These are phyloP conservation scores for Macrophya annulata DNA, from an alignment of 2,888 invertebrate species.

Conservation along the genomic window DNA sequence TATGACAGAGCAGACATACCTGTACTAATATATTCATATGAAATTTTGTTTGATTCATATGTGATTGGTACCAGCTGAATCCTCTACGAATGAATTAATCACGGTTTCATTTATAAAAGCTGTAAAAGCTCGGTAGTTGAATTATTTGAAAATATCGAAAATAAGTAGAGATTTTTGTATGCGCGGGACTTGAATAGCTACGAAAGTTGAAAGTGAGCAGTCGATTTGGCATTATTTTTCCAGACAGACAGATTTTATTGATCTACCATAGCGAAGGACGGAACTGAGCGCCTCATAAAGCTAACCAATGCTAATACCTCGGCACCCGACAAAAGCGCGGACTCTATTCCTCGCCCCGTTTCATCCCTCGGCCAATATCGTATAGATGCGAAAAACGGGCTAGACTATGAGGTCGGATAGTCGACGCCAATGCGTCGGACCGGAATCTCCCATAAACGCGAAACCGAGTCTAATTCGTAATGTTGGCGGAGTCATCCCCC, in stretches of 20 bases:
- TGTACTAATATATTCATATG: too few relatives aligned
- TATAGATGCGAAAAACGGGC: background rate
- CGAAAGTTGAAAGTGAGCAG: constrained; percentile 64
- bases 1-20: too few relatives aligned
- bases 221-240: constrained; percentile 77
- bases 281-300: constrained; percentile 83
- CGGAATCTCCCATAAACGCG: constrained; percentile 78
- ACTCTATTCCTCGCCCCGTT: constrained; percentile 66
- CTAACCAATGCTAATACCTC: constrained; percentile 83
- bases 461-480: constrained; percentile 79
- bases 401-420: constrained; percentile 60
- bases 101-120: background rate
- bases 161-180: background rate
- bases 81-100: background rate
- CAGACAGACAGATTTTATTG: constrained; percentile 77
- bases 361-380: constrained; percentile 9
- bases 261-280: constrained; percentile 73
- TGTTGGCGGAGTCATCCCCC: constrained; percentile 73
- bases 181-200: background rate
- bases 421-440: constrained; percentile 71
- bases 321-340: constrained; percentile 57
- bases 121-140: background rate
- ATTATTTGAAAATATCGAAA: background rate
- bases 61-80: background rate
- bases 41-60: background rate